Percentiles rank a stretch among this genome's conserved stretches.
Conservation (phyloP, 2,113 vertebrate species). For the Mugil cephalus region DNA sequence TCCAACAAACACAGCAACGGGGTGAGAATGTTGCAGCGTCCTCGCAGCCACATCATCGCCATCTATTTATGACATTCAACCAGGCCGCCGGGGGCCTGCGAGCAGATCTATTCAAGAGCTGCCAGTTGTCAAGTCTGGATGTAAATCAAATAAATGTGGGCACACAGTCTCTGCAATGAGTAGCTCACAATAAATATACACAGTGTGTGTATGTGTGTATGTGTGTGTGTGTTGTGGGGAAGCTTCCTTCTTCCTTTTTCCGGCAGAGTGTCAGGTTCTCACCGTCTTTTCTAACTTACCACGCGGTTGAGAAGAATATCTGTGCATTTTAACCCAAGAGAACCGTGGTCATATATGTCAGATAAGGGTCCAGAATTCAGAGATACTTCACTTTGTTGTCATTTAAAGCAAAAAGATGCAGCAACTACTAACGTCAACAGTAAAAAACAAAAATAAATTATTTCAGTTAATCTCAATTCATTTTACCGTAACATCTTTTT, state of each 20-base stretch:
- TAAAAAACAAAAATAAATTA: no score
- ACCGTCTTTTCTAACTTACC: constrained; percentile 7
- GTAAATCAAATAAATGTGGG: constrained; percentile 53
- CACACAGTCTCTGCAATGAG: constrained; percentile 38
- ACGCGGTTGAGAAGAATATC: neutral
- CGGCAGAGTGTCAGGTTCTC: constrained; percentile 23
- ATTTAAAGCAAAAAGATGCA: no score
- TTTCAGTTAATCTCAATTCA: no score
- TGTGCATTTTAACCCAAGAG: neutral
- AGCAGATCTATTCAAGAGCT: constrained; percentile 49
- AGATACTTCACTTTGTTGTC: no score
- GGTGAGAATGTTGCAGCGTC: constrained; percentile 28
- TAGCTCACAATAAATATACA: constrained; percentile 37
- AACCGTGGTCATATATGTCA: no score
- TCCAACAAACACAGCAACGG: constrained; percentile 4
- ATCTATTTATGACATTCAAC: constrained; percentile 53
- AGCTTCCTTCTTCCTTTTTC: constrained; percentile 63
- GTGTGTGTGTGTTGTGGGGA: neutral
- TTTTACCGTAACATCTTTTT: no score
- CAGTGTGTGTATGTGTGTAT: constrained; percentile 8
- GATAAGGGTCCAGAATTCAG: no score
- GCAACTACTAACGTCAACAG: no score
- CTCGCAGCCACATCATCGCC: constrained; percentile 16
- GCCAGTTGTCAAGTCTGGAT: constrained; percentile 62
- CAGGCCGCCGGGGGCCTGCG: constrained; percentile 37